phyloP scores from a whole-genome alignment of 2,113 vertebrate species.

The Ornithorhynchus anatinus region DNA sequence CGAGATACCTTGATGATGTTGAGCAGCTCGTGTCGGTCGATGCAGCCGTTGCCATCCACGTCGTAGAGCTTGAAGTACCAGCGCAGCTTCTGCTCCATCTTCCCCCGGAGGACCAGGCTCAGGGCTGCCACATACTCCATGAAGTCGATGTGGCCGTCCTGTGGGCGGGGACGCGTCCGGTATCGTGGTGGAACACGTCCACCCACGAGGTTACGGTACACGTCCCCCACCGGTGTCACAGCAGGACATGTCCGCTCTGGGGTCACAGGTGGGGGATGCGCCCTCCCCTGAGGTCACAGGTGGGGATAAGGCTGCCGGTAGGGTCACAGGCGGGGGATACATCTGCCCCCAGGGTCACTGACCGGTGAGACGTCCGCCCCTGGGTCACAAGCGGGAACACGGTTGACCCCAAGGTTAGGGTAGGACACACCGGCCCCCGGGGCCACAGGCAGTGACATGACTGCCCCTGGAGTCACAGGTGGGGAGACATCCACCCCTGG shows the following conservation, averaged over 20 bases:
- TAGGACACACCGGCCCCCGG: no score
- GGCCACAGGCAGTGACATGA: no score
- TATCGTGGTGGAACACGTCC: background rate
- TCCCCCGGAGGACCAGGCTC: conserved; percentile 88
- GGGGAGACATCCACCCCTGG: no score
- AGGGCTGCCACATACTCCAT: conserved; percentile 92
- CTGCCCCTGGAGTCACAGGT: no score
- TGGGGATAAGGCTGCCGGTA: no score
- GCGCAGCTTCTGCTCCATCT: conserved; percentile 92
- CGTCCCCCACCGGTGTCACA: background rate
- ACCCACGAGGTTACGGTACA: background rate
- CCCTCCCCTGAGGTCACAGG: no score
- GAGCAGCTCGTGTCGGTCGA: conserved; percentile 87
- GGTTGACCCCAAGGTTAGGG: no score
- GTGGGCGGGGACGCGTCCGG: background rate
- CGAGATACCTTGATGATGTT: conserved; percentile 86
- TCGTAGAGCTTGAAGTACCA: conserved; percentile 96
- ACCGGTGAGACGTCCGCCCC: no score
- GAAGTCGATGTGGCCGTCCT: conserved; percentile 93
- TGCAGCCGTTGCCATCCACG: conserved; percentile 90
- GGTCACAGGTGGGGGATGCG: no score
- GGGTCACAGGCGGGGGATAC: no score
- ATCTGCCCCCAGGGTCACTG: no score
- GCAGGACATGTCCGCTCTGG: background rate
- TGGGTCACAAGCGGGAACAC: no score